Percentiles rank a stretch among this genome's conserved stretches.
Conservation (phyloP, 1,140 invertebrate genomes). For the Solen grandis region DNA sequence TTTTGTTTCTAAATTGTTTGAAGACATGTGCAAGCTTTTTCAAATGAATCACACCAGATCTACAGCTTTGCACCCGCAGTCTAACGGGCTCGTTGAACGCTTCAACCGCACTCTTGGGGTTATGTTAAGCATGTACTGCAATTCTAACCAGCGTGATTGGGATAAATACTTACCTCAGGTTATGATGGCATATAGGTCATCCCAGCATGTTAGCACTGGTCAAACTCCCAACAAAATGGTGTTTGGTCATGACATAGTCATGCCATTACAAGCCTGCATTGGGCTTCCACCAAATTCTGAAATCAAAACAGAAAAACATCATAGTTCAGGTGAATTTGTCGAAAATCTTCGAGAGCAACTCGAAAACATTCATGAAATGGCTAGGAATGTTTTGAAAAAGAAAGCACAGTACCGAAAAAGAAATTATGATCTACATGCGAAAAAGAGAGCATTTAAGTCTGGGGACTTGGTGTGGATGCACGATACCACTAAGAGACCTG, state of each 20-base stretch:
- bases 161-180: slow-evolving; percentile 59
- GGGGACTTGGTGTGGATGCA: background rate
- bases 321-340: slow-evolving; percentile 16
- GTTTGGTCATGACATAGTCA: slow-evolving; percentile 50
- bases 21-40: slow-evolving; percentile 49
- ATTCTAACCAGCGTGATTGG: slow-evolving; percentile 55
- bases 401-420: slow-evolving; percentile 51
- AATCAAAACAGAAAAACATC: background rate
- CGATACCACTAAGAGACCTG: background rate
- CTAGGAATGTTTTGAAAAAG: slow-evolving; percentile 38
- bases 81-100: slow-evolving; percentile 71
- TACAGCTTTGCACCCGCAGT: slow-evolving; percentile 66
- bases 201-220: slow-evolving; percentile 48
- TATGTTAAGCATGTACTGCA: slow-evolving; percentile 30
- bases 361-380: slow-evolving; percentile 18
- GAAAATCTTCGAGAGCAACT: slow-evolving; percentile 23
- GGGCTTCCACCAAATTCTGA: background rate
- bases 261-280: slow-evolving; percentile 43
- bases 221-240: slow-evolving; percentile 61
- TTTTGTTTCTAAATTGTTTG: slow-evolving; percentile 53
- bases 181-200: slow-evolving; percentile 63
- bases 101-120: slow-evolving; percentile 58
- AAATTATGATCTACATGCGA: slow-evolving; percentile 29
- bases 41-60: slow-evolving; percentile 61
- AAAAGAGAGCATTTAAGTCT: background rate